Evolutionary conservation across 2,888 invertebrate species (phyloP), one percentile per base, ranked within the genome.

Genomic region (Tineola bisselliella): DNA sequence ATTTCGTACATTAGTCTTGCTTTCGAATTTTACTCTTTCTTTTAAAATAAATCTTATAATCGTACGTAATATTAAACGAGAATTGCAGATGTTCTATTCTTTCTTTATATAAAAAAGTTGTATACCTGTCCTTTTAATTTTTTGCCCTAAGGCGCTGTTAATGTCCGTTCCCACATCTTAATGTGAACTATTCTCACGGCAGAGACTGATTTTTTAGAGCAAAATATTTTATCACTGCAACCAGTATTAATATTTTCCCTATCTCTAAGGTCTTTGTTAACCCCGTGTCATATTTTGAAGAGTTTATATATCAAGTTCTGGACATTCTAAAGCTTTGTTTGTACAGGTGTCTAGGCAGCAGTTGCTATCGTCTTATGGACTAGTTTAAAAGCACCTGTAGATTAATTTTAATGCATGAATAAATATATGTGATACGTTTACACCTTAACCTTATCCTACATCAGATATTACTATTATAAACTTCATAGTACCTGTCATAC

Each of bases 21-120:
- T 56, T 56, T 56, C 56, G 25, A 56, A 56, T 56, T 56, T 56
- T 13, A 15, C 43, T 13, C 43, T 43, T 43, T 43, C 43, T 43
- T 48, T 48, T 48, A 17, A 48, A 13, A 1, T 48, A 17, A 48
- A 15, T 13, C 38, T 48, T 48, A n/a, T 48, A 43, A 43, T 12
- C 5, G 43, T 2, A 25, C 6, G 25, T n/a, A 43, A 43, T 43
- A n/a, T n/a, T 3, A 43, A 48, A 15, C 15, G n/a, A 48, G 13
- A 48, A 43, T 48, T 48, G 48, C 48, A 48, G 48, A 48, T 48
- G 48, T 48, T 13, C 38, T 38, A 43, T 43, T 43, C 8, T 8
- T 43, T 48, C n/a, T 17, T 48, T 10, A 15, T 25, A 48, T 3
- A 48, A 48, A 48, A 48, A 17, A n/a, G n/a, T n/a, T 48, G 10